Evolutionary conservation across 37 sponge, comb jelly and placozoan species (phyloP).

Genomic region (Beroe forskalii): DNA sequence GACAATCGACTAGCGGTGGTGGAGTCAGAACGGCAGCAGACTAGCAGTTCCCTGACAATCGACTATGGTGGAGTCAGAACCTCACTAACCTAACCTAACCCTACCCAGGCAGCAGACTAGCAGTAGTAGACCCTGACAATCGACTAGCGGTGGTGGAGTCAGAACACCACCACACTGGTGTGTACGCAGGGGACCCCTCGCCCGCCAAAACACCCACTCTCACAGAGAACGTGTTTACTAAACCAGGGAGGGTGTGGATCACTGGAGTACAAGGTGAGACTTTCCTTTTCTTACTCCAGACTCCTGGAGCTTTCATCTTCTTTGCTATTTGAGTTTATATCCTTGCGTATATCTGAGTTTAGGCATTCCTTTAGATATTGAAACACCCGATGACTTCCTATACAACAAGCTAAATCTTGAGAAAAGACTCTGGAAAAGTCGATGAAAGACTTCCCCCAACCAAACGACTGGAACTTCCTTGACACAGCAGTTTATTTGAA

Average conservation of each 20-base stretch:
- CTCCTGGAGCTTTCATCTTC: neutral
- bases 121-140: slow-evolving; percentile 20
- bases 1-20: too few species aligned
- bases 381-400: neutral
- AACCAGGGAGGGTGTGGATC: slow-evolving; percentile 61
- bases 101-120: slow-evolving; percentile 35
- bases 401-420: slow-evolving; percentile 42
- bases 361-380: slow-evolving; percentile 38
- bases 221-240: slow-evolving; percentile 60
- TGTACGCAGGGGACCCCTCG: neutral
- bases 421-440: slow-evolving; percentile 57
- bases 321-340: neutral
- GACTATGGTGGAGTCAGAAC: too few species aligned
- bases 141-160: neutral
- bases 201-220: slow-evolving; percentile 51
- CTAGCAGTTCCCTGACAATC: too few species aligned
- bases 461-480: too few species aligned
- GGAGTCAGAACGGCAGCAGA: too few species aligned
- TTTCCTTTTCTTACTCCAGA: neutral
- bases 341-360: neutral
- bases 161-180: neutral
- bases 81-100: too few species aligned
- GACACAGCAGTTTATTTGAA: too few species aligned
- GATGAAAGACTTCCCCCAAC: neutral
- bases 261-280: slow-evolving; percentile 51